Conservation (phyloP, 2,888 invertebrate genomes). For the Agrotis segetum region DNA sequence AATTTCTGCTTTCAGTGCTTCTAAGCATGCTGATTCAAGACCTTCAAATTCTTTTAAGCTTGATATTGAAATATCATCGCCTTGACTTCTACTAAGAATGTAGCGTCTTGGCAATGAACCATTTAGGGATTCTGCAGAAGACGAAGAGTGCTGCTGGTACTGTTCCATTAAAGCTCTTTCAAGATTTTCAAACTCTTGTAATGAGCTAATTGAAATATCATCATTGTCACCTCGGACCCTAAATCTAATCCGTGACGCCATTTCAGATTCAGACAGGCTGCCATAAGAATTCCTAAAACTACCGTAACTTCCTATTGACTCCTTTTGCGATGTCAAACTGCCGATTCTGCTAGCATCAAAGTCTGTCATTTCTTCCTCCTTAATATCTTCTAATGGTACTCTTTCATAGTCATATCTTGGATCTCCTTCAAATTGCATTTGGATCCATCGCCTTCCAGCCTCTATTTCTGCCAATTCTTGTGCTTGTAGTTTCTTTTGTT, state of each 20-base stretch:
- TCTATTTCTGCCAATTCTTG: constrained; percentile 91
- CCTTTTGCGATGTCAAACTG: constrained; percentile 95
- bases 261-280: constrained; percentile 98
- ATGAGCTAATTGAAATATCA: constrained; percentile 97
- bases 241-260: constrained; percentile 95
- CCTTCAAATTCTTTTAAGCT: constrained; percentile 98
- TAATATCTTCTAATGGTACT: constrained; percentile 97
- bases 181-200: constrained; percentile 98
- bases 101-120: constrained; percentile 95
- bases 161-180: constrained; percentile 97
- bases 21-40: constrained; percentile 96
- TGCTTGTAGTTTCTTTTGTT: constrained; percentile 90
- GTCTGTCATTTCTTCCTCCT: constrained; percentile 97
- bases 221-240: constrained; percentile 97
- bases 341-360: constrained; percentile 95
- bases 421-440: constrained; percentile 96
- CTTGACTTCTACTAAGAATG: constrained; percentile 93
- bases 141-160: constrained; percentile 93
- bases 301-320: constrained; percentile 95
- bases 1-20: constrained; percentile 95
- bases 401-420: constrained; percentile 95
- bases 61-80: constrained; percentile 96
- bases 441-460: constrained; percentile 96
- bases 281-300: constrained; percentile 97
- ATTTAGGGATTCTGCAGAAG: constrained; percentile 96